A percentile compares a stretch with the other conserved stretches of the same genome.
phyloP scores from a whole-genome alignment of 2,113 vertebrate species.

The Melanostigma gelatinosum region DNA sequence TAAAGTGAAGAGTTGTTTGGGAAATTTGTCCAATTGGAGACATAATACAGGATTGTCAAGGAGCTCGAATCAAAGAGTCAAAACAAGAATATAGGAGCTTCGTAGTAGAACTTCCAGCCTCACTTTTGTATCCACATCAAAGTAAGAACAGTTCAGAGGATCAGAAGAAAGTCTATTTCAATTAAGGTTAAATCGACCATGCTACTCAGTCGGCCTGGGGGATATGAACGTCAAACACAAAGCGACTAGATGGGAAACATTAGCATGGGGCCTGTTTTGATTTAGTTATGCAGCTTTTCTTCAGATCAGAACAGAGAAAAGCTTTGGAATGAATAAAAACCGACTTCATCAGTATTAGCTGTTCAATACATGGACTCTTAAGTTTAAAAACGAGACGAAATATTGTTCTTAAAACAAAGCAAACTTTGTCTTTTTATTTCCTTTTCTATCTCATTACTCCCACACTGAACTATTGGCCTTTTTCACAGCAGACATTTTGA shows the following conservation, averaged over 20 bases:
- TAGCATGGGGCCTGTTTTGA: conserved; percentile 3
- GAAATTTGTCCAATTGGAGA: conserved; percentile 8
- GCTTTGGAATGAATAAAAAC: not conserved
- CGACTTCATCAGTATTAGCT: not conserved
- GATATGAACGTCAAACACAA: not conserved
- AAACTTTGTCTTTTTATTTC: not conserved
- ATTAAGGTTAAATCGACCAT: conserved; percentile 12
- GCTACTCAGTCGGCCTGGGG: not conserved
- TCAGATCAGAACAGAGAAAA: not conserved
- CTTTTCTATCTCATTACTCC: not conserved
- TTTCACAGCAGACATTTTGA: not conserved
- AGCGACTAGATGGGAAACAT: not conserved
- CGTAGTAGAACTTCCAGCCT: not conserved
- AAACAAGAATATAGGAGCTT: not conserved
- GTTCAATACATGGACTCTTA: not conserved
- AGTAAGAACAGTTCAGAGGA: not conserved
- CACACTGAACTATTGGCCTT: not conserved
- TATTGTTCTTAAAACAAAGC: not conserved
- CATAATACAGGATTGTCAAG: not conserved
- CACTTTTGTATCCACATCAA: conserved; percentile 1
- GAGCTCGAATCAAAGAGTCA: conserved; percentile 12
- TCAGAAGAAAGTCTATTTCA: conserved; percentile 29
- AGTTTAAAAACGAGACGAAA: not conserved
- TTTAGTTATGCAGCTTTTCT: conserved; percentile 5
- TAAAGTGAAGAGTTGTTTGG: conserved; percentile 1